Percentiles rank a stretch among this genome's conserved stretches.
Evolutionary conservation across 2,888 invertebrate species (phyloP).

Genomic region (Acanthosepion esculentum): DNA sequence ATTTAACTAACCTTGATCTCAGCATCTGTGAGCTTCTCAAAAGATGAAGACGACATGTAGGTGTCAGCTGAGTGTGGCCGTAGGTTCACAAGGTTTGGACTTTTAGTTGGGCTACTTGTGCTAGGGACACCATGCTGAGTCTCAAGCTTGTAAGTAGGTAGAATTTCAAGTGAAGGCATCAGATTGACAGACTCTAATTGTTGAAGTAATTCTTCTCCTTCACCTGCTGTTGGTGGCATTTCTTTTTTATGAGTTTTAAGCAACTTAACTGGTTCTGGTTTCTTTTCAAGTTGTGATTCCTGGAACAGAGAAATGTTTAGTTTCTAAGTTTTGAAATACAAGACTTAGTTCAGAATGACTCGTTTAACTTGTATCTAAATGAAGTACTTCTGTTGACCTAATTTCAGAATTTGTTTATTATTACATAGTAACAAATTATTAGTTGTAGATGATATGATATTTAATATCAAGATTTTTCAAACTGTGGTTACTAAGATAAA

Average conservation of each 20-base stretch:
- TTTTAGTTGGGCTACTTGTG: not conserved
- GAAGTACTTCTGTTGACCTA: no score
- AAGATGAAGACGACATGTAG: not conserved
- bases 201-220: not conserved
- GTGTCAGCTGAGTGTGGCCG: not conserved
- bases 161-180: not conserved
- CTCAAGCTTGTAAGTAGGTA: not conserved
- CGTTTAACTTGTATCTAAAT: no score
- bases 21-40: not conserved
- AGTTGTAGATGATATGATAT: no score
- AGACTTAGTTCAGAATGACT: no score
- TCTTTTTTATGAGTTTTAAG: not conserved
- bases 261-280: not conserved
- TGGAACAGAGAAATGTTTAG: not conserved
- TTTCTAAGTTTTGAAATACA: not conserved
- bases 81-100: not conserved
- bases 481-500: no score
- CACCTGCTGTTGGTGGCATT: not conserved
- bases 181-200: not conserved
- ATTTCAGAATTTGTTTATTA: no score
- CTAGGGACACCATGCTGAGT: not conserved
- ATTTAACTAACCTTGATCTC: not conserved
- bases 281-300: not conserved
- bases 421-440: no score
- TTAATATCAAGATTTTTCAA: no score